Conservation (phyloP, 2,888 invertebrate genomes). For the Palloptera scutellata region DNA sequence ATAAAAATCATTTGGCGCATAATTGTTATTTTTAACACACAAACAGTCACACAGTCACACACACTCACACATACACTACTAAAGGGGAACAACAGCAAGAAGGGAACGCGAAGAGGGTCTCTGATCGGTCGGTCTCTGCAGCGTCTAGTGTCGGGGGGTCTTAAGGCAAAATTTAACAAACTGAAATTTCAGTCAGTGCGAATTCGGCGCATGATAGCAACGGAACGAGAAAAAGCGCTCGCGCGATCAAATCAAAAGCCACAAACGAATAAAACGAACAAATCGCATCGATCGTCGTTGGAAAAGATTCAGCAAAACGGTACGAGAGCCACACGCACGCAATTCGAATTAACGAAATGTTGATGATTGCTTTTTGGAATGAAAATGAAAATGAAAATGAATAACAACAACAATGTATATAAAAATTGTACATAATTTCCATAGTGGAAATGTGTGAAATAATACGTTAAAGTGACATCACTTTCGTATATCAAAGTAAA, state of each 20-base stretch:
- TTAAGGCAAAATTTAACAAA: constrained; percentile 14
- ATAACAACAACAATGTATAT: background rate
- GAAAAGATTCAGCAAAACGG: background rate
- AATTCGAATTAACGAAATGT: too few relatives aligned
- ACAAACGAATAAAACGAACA: constrained; percentile 1
- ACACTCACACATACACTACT: too few relatives aligned
- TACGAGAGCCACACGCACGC: background rate
- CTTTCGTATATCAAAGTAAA: constrained; percentile 4
- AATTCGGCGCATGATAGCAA: constrained; percentile 28
- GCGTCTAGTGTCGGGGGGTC: background rate
- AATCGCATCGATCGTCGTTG: background rate
- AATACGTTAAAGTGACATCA: too few relatives aligned
- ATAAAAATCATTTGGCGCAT: background rate
- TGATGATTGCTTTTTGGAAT: too few relatives aligned
- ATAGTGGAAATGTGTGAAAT: too few relatives aligned
- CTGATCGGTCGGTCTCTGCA: background rate
- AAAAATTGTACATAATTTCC: background rate
- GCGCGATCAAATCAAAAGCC: background rate
- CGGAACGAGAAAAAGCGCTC: constrained; percentile 7
- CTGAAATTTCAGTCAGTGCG: constrained; percentile 25
- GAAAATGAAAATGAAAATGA: too few relatives aligned
- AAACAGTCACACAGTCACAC: too few relatives aligned
- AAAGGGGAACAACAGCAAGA: background rate
- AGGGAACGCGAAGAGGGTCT: background rate
- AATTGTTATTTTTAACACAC: too few relatives aligned